phyloP scores from a whole-genome alignment of 2,797 vertebrate genomes.

The Serranus cabrilla region DNA sequence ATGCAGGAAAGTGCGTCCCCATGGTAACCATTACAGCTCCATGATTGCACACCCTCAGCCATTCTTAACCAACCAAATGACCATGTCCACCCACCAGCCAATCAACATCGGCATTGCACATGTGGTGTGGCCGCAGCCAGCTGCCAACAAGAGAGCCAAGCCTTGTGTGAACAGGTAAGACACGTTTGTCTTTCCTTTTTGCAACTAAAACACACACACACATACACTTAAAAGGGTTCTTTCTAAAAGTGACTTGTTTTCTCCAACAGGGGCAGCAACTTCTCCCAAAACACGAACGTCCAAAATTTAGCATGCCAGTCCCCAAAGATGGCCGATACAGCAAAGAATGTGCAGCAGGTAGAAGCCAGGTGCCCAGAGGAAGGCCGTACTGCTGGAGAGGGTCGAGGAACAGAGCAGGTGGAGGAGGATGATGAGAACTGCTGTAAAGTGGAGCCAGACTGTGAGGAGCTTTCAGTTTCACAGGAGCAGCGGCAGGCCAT shows the following conservation, averaged over 20 bases:
- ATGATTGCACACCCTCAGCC: conserved; percentile 95
- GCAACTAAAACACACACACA: neutral
- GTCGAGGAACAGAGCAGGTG: conserved; percentile 72
- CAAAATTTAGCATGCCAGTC: conserved; percentile 92
- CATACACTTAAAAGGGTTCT: neutral
- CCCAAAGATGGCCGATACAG: conserved; percentile 92
- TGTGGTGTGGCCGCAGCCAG: conserved; percentile 96
- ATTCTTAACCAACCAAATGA: conserved; percentile 97
- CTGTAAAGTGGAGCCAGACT: conserved; percentile 87
- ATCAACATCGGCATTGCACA: conserved; percentile 98
- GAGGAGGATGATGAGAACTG: conserved; percentile 80
- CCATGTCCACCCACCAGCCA: conserved; percentile 95
- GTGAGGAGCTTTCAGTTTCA: conserved; percentile 82
- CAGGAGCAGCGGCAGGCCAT: conserved; percentile 92
- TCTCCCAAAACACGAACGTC: conserved; percentile 91
- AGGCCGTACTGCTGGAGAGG: conserved; percentile 84
- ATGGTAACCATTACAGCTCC: conserved; percentile 95
- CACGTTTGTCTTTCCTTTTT: neutral
- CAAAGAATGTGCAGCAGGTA: conserved; percentile 88
- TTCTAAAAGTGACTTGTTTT: conserved; percentile 14
- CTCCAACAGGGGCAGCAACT: conserved; percentile 85
- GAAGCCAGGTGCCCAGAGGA: conserved; percentile 84
- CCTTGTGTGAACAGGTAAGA: conserved; percentile 94
- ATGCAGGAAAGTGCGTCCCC: conserved; percentile 94
- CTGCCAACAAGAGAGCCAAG: conserved; percentile 94